Base-by-base conservation (phyloP, 2,888 invertebrate species). In the Caenorhabditis sp. region DNA sequence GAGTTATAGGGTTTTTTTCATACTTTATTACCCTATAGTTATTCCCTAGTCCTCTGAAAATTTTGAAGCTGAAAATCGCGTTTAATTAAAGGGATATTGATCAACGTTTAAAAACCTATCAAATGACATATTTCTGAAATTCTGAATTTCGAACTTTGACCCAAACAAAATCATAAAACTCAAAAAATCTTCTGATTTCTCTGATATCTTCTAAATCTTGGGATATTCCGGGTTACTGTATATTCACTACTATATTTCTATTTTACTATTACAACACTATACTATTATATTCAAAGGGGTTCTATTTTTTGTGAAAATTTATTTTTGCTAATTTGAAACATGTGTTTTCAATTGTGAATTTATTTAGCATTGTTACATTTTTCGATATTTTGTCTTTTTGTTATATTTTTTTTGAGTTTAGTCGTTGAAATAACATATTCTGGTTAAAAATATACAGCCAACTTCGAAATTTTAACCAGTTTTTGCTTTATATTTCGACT, bases 241-340 rank as follows among this genome's bases (percentile, higher is more conserved):
- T 43, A 17, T 43, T 43, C 43, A 14, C 43, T 43, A 43, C 43
- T 43, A 43, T 43, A 23, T 26, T 56, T 26, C 8, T 53, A 21
- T 54, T 27, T 59, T 53, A 66, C 60, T 66, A 66, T 66, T 66
- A 59, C 66, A 54, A 66, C 66, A 10, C 31, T 25, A 27, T 59
- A 23, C 49, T 61, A 53, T 1, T 23, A 50, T 53, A 60, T 60
- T 66, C 59, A 36, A 36, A 36, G 36, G n/a, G n/a, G n/a, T n/a
- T n/a, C 31, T 10, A 31, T 31, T 31, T 31, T 31, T 31, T 20
- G 50, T 20, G 4, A 14, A 8, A 8, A 21, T 21, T 53, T 25
- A 21, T 23, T 53, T 21, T 14, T 43, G 43, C 8, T 21, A 21
- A 53, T 21, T 53, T 53, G 17, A 3, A 17, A 14, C 5, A 8